phyloP scores from a whole-genome alignment of 1,140 invertebrate genomes.

The roundworm (Caenorhabditis elegans) region DNA sequence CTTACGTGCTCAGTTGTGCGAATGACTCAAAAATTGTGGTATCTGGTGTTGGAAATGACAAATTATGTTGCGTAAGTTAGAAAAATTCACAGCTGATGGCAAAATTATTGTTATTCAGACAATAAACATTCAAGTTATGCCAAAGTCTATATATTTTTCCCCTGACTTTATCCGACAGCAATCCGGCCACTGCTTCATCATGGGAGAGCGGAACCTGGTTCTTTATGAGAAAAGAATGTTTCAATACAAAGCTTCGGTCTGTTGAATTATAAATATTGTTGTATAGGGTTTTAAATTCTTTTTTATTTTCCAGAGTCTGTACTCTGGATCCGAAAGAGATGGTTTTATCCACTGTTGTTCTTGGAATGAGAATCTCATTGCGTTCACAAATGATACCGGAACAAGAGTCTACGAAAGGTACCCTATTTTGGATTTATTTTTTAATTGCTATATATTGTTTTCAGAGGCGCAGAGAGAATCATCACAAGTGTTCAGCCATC shows the following conservation, averaged over 20 bases:
- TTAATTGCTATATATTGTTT: no score
- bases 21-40: constrained; percentile 68
- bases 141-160: constrained; percentile 54
- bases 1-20: constrained; percentile 70
- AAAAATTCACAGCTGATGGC: not conserved
- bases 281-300: not conserved
- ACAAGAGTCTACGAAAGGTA: constrained; percentile 62
- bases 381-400: constrained; percentile 64
- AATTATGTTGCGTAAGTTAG: not conserved
- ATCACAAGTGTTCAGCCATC: constrained; percentile 58
- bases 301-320: constrained; percentile 49
- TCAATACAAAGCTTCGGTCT: constrained; percentile 23
- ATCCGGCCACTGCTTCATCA: constrained; percentile 55
- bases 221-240: constrained; percentile 57
- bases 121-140: constrained; percentile 38
- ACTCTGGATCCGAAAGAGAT: constrained; percentile 55
- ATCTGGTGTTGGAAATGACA: constrained; percentile 53
- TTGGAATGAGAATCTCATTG: constrained; percentile 54
- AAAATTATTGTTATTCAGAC: constrained; percentile 39
- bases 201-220: constrained; percentile 48
- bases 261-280: not conserved
- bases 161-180: constrained; percentile 51
- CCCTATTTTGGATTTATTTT: not conserved
- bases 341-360: constrained; percentile 54
- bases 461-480: constrained; percentile 46